These are phyloP conservation scores for Acleris laterana DNA, from an alignment of 2,888 invertebrate genomes.

Conservation along the genomic window DNA sequence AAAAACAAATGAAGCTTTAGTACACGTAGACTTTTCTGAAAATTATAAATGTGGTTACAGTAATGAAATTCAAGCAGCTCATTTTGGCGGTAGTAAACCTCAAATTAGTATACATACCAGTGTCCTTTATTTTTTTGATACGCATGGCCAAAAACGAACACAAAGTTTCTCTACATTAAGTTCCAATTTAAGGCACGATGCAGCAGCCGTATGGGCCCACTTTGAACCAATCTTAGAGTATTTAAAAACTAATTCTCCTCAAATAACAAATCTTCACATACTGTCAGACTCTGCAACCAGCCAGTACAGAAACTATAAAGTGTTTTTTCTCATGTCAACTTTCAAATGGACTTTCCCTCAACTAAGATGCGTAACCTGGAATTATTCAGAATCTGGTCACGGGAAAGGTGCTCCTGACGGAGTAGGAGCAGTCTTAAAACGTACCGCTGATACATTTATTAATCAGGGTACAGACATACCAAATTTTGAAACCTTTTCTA, in stretches of 20 bases:
- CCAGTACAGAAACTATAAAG: conserved; percentile 4
- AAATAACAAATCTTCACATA: neutral
- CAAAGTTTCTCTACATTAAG: neutral
- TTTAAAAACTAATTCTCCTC: too few species aligned
- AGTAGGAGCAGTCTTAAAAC: too few species aligned
- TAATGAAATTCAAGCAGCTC: neutral
- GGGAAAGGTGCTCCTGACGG: too few species aligned
- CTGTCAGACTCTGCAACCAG: neutral
- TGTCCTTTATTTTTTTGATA: conserved; percentile 4
- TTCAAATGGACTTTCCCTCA: conserved; percentile 1
- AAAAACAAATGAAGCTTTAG: conserved; percentile 3
- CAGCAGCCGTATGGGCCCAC: neutral
- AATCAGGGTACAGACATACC: too few species aligned
- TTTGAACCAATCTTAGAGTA: too few species aligned
- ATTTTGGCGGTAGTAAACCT: neutral
- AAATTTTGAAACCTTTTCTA: too few species aligned
- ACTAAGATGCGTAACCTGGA: conserved; percentile 1
- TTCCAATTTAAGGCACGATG: conserved; percentile 2
- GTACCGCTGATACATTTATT: too few species aligned
- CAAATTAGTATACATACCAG: conserved; percentile 1
- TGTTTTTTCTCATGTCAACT: conserved; percentile 5
- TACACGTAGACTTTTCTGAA: conserved; percentile 4
- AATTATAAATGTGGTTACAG: conserved; percentile 3
- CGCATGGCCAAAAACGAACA: neutral
- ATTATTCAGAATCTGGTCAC: neutral